These are phyloP conservation scores for Torymus auratus DNA, from an alignment of 2,888 invertebrate genomes.

Conservation along the genomic window DNA sequence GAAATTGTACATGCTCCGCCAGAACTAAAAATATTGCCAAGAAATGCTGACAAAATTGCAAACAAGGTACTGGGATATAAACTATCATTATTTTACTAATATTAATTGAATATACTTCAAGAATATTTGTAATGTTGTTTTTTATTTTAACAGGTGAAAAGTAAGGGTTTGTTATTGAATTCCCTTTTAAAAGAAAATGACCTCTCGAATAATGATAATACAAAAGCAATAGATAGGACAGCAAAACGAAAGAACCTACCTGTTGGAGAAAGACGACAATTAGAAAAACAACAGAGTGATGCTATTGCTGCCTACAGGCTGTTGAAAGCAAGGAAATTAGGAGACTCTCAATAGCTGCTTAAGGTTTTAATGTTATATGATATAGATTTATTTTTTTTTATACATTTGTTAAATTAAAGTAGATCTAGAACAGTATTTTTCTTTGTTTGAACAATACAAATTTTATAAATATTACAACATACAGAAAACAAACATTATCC, in stretches of 20 bases:
- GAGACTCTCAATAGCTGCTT: slow-evolving; percentile 42
- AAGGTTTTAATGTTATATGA: slow-evolving; percentile 56
- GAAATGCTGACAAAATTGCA: slow-evolving; percentile 76
- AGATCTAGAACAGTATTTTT: slow-evolving; percentile 48
- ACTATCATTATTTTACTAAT: slow-evolving; percentile 59
- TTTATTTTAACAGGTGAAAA: slow-evolving; percentile 79
- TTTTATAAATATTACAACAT: slow-evolving; percentile 30
- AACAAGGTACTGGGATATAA: slow-evolving; percentile 71
- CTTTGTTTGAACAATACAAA: slow-evolving; percentile 44
- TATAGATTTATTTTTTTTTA: slow-evolving; percentile 54
- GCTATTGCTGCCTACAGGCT: slow-evolving; percentile 80
- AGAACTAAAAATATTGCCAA: slow-evolving; percentile 78
- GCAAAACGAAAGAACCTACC: slow-evolving; percentile 82
- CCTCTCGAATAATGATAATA: slow-evolving; percentile 31
- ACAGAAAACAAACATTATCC: slow-evolving; percentile 75
- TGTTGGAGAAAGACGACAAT: slow-evolving; percentile 78
- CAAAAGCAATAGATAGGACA: slow-evolving; percentile 75
- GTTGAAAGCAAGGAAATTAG: slow-evolving; percentile 74
- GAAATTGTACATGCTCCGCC: slow-evolving; percentile 87
- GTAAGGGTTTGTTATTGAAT: slow-evolving; percentile 81
- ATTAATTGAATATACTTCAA: not conserved
- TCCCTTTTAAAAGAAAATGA: slow-evolving; percentile 69
- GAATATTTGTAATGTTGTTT: slow-evolving; percentile 20
- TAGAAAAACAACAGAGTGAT: slow-evolving; percentile 81
- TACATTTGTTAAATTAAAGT: slow-evolving; percentile 44